A percentile compares a stretch with the other conserved stretches of the same genome.
Conservation (phyloP, 1,140 invertebrate species). For the Phortica variegata region DNA sequence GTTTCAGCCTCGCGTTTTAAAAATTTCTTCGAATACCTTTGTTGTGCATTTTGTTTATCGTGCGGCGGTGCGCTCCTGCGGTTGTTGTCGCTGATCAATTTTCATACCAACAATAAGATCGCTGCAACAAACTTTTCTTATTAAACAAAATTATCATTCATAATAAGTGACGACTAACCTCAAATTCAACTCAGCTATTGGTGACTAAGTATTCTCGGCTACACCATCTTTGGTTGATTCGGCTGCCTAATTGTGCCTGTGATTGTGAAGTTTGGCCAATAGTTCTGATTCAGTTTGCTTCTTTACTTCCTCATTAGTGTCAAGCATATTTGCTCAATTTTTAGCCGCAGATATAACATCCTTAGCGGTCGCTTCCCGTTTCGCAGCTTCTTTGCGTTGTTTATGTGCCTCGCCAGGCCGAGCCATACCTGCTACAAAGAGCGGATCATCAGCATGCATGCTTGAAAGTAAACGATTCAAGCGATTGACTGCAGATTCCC, state of each 20-base stretch:
- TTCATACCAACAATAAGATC: slow-evolving; percentile 74
- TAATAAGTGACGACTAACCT: no score
- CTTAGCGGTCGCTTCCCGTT: slow-evolving; percentile 31
- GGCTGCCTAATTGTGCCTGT: slow-evolving; percentile 34
- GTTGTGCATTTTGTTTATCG: slow-evolving; percentile 22
- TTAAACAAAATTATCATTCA: slow-evolving; percentile 13
- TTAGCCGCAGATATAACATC: slow-evolving; percentile 64
- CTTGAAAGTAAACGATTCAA: slow-evolving; percentile 41
- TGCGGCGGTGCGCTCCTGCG: slow-evolving; percentile 54
- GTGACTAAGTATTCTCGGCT: no score
- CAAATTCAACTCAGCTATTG: slow-evolving; percentile 43
- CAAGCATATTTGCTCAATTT: slow-evolving; percentile 68
- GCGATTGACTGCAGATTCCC: slow-evolving; percentile 41
- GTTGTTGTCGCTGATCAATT: slow-evolving; percentile 61
- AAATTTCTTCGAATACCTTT: slow-evolving; percentile 18
- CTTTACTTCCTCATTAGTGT: slow-evolving; percentile 62
- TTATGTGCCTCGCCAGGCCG: slow-evolving; percentile 40
- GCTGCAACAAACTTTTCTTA: slow-evolving; percentile 58
- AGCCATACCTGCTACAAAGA: slow-evolving; percentile 25
- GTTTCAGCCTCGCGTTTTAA: slow-evolving; percentile 37
- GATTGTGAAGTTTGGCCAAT: slow-evolving; percentile 66
- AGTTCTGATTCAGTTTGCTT: slow-evolving; percentile 74
- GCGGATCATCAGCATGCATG: slow-evolving; percentile 37
- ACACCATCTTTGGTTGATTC: slow-evolving; percentile 2
- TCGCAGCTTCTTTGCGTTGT: slow-evolving; percentile 26